Percentiles rank a stretch among this genome's conserved stretches.
phyloP scores from a whole-genome alignment of 2,888 invertebrate genomes.

The Parapristionchus giblindavisi region DNA sequence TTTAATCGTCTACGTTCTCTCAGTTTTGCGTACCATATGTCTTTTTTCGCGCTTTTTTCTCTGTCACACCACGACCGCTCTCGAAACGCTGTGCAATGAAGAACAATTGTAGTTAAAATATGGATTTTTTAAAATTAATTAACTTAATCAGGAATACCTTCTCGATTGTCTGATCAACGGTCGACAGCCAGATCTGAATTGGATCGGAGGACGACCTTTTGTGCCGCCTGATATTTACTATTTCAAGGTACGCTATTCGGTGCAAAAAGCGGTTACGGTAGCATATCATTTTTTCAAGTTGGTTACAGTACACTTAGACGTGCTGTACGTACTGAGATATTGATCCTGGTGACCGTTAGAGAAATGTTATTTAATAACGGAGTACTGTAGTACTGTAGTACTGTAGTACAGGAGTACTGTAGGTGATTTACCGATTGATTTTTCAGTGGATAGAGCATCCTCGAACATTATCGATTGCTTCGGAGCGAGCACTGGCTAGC shows the following conservation, averaged over 20 bases:
- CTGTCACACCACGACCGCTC: background rate
- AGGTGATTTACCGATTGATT: background rate
- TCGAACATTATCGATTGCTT: conserved; percentile 67
- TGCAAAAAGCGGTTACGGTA: background rate
- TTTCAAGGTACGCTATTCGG: conserved; percentile 55
- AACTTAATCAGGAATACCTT: conserved; percentile 61
- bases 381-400: too few species aligned
- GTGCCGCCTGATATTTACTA: conserved; percentile 69
- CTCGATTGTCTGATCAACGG: conserved; percentile 69
- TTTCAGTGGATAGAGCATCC: conserved; percentile 69
- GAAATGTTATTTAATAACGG: too few species aligned
- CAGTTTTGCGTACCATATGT: too few species aligned
- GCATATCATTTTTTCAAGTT: background rate
- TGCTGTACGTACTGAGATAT: background rate
- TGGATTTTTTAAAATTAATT: background rate
- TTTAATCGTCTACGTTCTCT: too few species aligned
- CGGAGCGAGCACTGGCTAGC: conserved; percentile 67
- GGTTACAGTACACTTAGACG: background rate
- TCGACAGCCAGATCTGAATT: conserved; percentile 66
- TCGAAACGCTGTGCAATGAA: too few species aligned
- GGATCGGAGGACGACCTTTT: conserved; percentile 68
- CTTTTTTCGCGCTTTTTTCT: background rate
- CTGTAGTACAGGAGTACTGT: background rate
- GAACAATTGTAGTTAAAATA: background rate
- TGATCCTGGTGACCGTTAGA: background rate